Base-by-base conservation (phyloP, 1,140 invertebrate species). In the Drosophila prosaltans region DNA sequence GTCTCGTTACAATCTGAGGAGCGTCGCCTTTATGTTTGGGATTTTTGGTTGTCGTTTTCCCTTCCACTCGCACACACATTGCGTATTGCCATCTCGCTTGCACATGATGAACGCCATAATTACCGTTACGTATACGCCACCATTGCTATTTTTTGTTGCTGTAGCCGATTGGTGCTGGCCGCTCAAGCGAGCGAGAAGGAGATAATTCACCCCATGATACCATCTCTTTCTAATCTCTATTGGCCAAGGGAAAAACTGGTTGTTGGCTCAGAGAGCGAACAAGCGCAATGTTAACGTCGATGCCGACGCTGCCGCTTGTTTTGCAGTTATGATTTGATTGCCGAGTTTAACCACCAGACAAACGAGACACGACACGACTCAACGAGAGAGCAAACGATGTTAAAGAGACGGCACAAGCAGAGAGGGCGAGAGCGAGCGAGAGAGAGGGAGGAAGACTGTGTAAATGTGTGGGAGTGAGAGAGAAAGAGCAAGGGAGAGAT, bases 91-190 rank as follows among this genome's bases (percentile, higher is more conserved):
- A 7, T 82, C 80, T 71, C 70, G 67, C 66, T 82, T 28, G 61
- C 54, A 69, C 81, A 67, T 92, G 91, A 92, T 86, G 91, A 91
- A 86, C 91, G 91, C 91, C 91, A 92, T 92, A 92, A 91, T 91
- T 92, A 91, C 90, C 86, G 83, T 91, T 91, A 89, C 81, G 82
- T 88, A 86, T 82, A 81, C 84, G 80, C 90, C 91, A 91, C 91
- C 91, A 92, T 92, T 92, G 90, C 80, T 77, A 84, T 91, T 91
- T 85, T 88, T 86, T 80, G 78, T 74, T 70, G 61, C 65, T 69
- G 58, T 69, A 72, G 78, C 83, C 69, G 83, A 91, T 91, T 91
- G 89, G 81, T 71, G 63, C 45, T 74, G 65, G 62, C 70, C 21
- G 55, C 30, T 58, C 30, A 10, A 61, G 80, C 62, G 64, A 51